Conservation (phyloP, 2,797 vertebrate genomes). For the Silurus lanzhouensis region DNA sequence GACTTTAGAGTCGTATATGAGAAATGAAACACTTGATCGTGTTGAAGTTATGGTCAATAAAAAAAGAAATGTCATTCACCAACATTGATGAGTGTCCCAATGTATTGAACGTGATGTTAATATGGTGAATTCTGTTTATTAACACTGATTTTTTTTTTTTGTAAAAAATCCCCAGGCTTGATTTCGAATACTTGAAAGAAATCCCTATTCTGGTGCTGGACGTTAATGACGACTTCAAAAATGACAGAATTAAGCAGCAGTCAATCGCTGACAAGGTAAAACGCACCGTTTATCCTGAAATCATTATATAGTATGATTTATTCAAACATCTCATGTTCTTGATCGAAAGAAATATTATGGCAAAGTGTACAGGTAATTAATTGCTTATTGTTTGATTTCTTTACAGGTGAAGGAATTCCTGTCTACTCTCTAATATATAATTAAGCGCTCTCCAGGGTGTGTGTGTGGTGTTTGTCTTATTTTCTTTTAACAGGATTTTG, state of each 20-base stretch:
- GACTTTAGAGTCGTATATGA: neutral
- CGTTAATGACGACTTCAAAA: conserved; percentile 82
- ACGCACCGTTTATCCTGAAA: neutral
- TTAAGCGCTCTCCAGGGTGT: neutral
- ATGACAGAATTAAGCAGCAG: conserved; percentile 79
- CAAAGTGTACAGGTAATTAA: neutral
- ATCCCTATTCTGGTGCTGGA: conserved; percentile 80
- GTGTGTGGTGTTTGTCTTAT: neutral
- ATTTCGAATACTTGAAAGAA: conserved; percentile 79
- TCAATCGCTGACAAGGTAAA: conserved; percentile 75
- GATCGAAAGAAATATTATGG: neutral
- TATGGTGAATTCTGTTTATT: neutral
- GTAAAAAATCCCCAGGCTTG: conserved; percentile 76
- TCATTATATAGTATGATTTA: neutral
- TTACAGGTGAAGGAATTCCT: conserved; percentile 69
- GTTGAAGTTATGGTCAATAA: neutral
- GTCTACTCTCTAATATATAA: conserved; percentile 43
- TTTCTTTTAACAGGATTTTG: neutral
- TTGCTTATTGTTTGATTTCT: neutral
- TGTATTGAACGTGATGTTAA: neutral
- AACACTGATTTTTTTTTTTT: conserved; percentile 10
- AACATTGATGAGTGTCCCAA: neutral
- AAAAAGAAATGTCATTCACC: neutral
- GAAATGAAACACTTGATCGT: neutral
- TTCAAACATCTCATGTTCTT: too few species aligned